Conservation (phyloP, 2,113 vertebrate genomes). For the Mesembrinibis cayennensis region DNA sequence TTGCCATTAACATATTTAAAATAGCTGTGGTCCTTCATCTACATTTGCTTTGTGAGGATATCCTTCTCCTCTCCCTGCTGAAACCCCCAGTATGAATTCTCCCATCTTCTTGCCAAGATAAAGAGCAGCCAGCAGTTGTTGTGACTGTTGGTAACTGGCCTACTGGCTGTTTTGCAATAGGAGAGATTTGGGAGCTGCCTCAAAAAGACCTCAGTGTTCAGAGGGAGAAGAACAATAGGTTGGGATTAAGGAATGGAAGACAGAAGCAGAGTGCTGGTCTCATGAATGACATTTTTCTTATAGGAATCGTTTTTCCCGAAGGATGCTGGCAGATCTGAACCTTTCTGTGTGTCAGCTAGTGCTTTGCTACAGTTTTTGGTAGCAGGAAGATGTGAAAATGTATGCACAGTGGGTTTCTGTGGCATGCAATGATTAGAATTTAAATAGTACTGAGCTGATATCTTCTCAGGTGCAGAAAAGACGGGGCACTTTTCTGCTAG, state of each 20-base stretch:
- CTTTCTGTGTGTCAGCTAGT: conserved; percentile 19
- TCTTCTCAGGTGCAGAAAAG: background rate
- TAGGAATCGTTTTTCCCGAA: background rate
- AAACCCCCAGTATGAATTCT: conserved; percentile 46
- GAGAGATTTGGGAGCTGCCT: conserved; percentile 61
- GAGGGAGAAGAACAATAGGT: conserved; percentile 52
- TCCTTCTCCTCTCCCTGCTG: conserved; percentile 32
- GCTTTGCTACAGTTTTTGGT: background rate
- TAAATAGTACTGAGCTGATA: background rate
- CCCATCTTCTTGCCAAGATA: conserved; percentile 53
- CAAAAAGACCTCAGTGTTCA: conserved; percentile 42
- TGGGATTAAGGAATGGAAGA: conserved; percentile 41
- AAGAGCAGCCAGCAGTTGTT: conserved; percentile 62
- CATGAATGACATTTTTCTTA: conserved; percentile 18
- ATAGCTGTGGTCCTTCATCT: conserved; percentile 58
- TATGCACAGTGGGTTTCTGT: background rate
- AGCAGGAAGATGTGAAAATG: background rate
- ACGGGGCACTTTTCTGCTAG: background rate
- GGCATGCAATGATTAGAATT: background rate
- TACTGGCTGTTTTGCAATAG: conserved; percentile 54
- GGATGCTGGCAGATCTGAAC: conserved; percentile 40
- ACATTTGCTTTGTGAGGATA: conserved; percentile 50
- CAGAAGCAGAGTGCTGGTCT: conserved; percentile 40
- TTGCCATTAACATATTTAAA: conserved; percentile 55
- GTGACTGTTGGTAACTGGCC: conserved; percentile 56